phyloP scores from a whole-genome alignment of 1,140 invertebrate genomes.

The Heliothis subflexa region DNA sequence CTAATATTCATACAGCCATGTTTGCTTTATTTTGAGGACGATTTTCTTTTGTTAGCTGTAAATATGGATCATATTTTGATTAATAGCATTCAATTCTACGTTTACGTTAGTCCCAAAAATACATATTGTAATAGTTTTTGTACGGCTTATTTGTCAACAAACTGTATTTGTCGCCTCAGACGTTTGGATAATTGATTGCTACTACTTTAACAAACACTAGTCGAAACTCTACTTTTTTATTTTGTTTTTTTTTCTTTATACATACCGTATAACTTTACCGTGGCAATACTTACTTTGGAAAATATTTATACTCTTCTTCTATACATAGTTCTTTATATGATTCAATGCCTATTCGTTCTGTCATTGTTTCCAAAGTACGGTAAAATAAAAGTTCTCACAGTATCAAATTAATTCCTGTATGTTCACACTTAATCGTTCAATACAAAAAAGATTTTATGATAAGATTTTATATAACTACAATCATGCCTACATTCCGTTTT shows the following conservation, averaged over 20 bases:
- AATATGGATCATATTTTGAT: neutral
- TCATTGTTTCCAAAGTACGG: neutral
- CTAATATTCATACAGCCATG: too few relatives aligned
- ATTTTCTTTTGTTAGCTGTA: too few relatives aligned
- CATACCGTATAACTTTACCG: too few relatives aligned
- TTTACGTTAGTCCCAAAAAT: constrained; percentile 10
- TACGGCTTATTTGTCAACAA: constrained; percentile 33
- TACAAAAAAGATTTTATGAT: neutral
- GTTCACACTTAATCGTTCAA: neutral
- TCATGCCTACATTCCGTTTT: too few relatives aligned
- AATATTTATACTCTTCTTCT: too few relatives aligned
- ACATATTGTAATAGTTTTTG: constrained; percentile 9
- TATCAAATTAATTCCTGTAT: neutral
- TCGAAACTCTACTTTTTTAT: neutral
- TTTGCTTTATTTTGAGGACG: too few relatives aligned
- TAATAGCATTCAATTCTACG: neutral
- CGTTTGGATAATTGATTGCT: constrained; percentile 35
- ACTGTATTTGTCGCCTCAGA: constrained; percentile 21
- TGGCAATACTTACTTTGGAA: too few relatives aligned
- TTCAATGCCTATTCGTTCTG: neutral
- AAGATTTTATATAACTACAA: neutral
- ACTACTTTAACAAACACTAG: neutral
- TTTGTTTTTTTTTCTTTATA: neutral
- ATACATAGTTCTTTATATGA: too few relatives aligned
- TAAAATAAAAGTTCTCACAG: neutral